Percentiles rank a stretch among this genome's conserved stretches.
Evolutionary conservation across 2,888 invertebrate species (phyloP).

Genomic region (Napeogenes sylphis): DNA sequence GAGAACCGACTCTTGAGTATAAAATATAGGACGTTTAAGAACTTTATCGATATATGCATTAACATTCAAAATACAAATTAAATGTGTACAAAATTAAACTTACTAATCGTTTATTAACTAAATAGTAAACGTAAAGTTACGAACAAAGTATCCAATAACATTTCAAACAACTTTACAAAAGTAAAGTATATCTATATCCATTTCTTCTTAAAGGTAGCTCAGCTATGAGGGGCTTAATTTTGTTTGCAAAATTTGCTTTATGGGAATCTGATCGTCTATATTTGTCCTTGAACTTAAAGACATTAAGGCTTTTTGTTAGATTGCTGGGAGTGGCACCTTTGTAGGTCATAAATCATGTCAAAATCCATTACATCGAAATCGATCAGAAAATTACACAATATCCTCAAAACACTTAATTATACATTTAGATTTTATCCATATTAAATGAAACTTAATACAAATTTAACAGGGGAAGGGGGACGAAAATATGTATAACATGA

Average conservation of each 20-base stretch:
- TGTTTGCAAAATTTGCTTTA: not conserved
- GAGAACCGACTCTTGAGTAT: not conserved
- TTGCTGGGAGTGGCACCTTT: slow-evolving; percentile 37
- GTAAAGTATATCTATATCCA: too few relatives aligned
- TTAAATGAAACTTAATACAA: slow-evolving; percentile 4
- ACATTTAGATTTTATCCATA: too few relatives aligned
- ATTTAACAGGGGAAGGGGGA: slow-evolving; percentile 8
- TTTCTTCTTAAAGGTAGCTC: too few relatives aligned
- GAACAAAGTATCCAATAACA: too few relatives aligned
- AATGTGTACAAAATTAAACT: too few relatives aligned
- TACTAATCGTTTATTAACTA: too few relatives aligned
- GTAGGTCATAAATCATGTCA: slow-evolving; percentile 46
- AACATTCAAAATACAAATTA: not conserved
- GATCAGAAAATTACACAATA: slow-evolving; percentile 13
- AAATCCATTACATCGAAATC: slow-evolving; percentile 18
- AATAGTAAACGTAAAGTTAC: too few relatives aligned
- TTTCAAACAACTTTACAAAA: too few relatives aligned
- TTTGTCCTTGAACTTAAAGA: slow-evolving; percentile 9
- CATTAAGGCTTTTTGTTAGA: slow-evolving; percentile 25
- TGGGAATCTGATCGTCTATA: not conserved
- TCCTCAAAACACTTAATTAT: too few relatives aligned
- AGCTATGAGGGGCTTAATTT: too few relatives aligned
- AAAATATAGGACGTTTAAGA: slow-evolving; percentile 7
- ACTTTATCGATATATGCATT: slow-evolving; percentile 1
- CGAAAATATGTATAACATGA: too few relatives aligned